Evolutionary conservation across 1,140 invertebrate species (phyloP), one percentile per base, ranked within the genome.

Genomic region (Hyles vespertilio): DNA sequence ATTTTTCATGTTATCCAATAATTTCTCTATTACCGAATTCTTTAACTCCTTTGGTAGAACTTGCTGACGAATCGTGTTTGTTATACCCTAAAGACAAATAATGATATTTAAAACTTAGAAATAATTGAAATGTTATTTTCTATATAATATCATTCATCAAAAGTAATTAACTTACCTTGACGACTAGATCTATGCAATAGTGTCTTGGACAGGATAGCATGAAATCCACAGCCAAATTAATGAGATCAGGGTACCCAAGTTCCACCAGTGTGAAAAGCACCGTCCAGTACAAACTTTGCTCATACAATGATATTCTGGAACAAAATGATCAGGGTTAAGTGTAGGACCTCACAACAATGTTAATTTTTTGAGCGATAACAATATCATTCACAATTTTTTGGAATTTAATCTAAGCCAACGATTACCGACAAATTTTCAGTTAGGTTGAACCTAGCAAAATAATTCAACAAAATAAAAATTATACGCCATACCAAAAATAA

Each of bases 231-330:
- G 87, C 84, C 0, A 75, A 61, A 22, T 63, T 70, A 8, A 82
- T 65, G 0, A 89, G 67, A 1, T 89, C 81, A 0, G 77, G 76
- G 11, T 83, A 70, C 0, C 87, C 86, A 2, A 81, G 55, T 50
- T 87, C 77, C 5, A 87, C 69, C 8, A 89, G 61, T 0, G 75
- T 62, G 65, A 89, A 89, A 3, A 88, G 58, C 5, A 87, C 75
- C 12, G 84, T 72, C 87, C 89, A 89, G 60, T 83, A 84, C 5
- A 89, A 51, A 51, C 85, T 83, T 55, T 87, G 84, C 40, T 89
- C 87, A 59, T 89, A 85, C 0, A 81, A 61, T 0, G 89, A 90
- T 67, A 89, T 79, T 55, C 89, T 89, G 74, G 70, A 50, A 63
- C 50, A 5, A 22, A 22, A 22, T 22, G 2, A 22, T 22, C 22